Evolutionary conservation across 2,797 vertebrate genomes (phyloP), one percentile per base, ranked within the genome.

Genomic region (Muscicapa comitata): DNA sequence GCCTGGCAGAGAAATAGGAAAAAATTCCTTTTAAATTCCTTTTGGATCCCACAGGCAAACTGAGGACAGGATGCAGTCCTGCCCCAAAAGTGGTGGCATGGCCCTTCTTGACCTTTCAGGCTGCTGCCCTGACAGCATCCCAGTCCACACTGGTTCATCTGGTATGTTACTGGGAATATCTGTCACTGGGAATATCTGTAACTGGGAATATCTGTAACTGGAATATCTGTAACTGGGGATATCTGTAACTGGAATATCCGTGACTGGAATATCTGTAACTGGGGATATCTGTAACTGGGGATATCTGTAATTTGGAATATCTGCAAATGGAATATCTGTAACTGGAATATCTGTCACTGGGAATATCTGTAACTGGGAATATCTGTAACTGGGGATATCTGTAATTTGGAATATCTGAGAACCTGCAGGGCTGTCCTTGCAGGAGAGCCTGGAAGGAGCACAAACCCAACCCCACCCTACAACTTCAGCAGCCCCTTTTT

Each of bases 1-100:
- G 94, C 89, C 97, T 98, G 97, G 97, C 72, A 83, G 71, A 93
- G 90, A 83, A 77, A 87, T 40, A 70, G 93, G 93, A 83, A 82
- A 85, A 88, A 77, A 85, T 35, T 78, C 58, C 87, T 87, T 80
- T 72, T 0, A 88, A 77, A 85, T 35, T 78, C 58, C 87, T 87
- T 80, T 72, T 0, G 7, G 15, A 73, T 89, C 86, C 88, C 95
- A 67, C 28, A 48, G 88, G 48, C 92, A 59, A 94, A 75, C 2
- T 63, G 74, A 93, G 94, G 95, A 94, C 93, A 94, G 53, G 83
- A 47, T 7, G 17, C 76, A 88, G 47, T 15, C 24, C 57, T 94
- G 57, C 71, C 62, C 82, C 38, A 13, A 0, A 14, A 0, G 0
- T 0, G 2, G 66, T 47, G 67, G 54, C 72, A 68, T 3, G 14